Evolutionary conservation across 2,797 vertebrate species (phyloP).

Genomic region (Sylvilagus floridanus): DNA sequence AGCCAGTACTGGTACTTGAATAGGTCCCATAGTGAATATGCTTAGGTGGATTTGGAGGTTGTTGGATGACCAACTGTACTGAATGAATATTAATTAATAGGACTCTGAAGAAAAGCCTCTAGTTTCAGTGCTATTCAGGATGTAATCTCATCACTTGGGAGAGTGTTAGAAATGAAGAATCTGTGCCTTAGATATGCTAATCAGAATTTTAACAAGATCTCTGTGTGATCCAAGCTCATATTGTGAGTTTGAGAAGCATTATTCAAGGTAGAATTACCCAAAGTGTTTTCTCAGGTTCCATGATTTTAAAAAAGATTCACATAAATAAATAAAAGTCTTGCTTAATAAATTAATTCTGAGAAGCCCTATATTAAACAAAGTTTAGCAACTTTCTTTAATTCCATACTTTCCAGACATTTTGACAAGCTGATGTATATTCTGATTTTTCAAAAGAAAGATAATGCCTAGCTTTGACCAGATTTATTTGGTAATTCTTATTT

Average conservation of each 20-base stretch:
- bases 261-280: background rate
- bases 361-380: conserved; percentile 23
- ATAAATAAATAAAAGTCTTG: conserved; percentile 37
- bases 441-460: conserved; percentile 10
- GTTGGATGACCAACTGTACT: background rate
- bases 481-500: conserved; percentile 42
- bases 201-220: conserved; percentile 45
- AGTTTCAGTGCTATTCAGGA: background rate
- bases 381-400: conserved; percentile 37
- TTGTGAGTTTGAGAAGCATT: conserved; percentile 35
- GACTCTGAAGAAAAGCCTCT: background rate
- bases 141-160: background rate
- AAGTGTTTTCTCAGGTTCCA: background rate
- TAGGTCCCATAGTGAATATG: background rate
- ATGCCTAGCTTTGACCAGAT: background rate
- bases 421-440: background rate
- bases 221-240: background rate
- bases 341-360: conserved; percentile 36
- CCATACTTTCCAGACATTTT: background rate
- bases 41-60: background rate
- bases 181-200: background rate
- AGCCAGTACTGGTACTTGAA: background rate
- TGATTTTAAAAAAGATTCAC: conserved; percentile 11
- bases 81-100: conserved; percentile 7
- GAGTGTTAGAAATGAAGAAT: background rate